Conservation (phyloP, 2,113 vertebrate genomes). For the Anser cygnoides region DNA sequence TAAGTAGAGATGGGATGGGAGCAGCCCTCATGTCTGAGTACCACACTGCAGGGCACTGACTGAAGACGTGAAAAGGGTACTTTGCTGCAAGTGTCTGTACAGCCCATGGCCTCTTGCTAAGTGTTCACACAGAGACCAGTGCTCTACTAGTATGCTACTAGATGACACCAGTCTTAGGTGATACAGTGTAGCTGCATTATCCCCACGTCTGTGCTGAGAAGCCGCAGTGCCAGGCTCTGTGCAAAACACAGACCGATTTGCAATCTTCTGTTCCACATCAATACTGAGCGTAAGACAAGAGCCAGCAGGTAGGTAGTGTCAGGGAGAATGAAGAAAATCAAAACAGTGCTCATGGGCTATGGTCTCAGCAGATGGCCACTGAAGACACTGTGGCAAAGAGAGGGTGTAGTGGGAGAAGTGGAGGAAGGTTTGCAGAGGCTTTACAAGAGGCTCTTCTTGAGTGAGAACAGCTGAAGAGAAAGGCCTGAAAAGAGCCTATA, state of each 20-base stretch:
- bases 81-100: not conserved
- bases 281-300: not conserved
- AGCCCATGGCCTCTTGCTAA: not conserved
- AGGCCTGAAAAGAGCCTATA: not conserved
- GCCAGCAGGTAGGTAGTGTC: not conserved
- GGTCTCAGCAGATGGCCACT: not conserved
- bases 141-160: not conserved
- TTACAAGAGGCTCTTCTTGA: not conserved
- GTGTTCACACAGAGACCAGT: not conserved
- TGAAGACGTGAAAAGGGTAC: not conserved
- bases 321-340: not conserved
- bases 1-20: not conserved
- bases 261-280: not conserved
- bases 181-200: not conserved
- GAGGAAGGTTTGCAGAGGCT: not conserved
- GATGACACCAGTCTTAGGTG: not conserved
- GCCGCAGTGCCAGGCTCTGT: not conserved
- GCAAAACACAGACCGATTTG: too few species aligned
- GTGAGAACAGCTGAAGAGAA: not conserved
- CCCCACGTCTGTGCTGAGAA: not conserved
- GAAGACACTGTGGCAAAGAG: not conserved
- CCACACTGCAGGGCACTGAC: not conserved
- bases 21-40: not conserved
- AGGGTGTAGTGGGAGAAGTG: not conserved
- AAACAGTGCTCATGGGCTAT: not conserved